Percentiles rank a stretch among this genome's conserved stretches.
Conservation (phyloP, 1,140 invertebrate species). For the Drosophila teissieri region DNA sequence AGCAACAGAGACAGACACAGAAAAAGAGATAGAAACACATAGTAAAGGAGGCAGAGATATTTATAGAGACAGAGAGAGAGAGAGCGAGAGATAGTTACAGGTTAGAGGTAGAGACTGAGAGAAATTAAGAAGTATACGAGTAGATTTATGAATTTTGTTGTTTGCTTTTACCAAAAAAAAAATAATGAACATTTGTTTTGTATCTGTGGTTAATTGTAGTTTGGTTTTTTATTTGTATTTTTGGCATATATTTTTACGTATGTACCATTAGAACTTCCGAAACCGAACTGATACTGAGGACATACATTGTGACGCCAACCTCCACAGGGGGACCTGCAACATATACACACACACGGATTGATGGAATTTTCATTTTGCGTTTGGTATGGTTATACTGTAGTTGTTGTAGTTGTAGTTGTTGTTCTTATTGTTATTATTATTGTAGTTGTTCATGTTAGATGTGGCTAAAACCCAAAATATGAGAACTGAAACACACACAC, state of each 20-base stretch:
- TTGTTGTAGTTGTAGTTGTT: conserved; percentile 28
- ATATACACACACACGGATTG: conserved; percentile 84
- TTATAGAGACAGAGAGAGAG: conserved; percentile 36
- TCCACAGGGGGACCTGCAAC: conserved; percentile 97
- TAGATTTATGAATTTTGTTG: conserved; percentile 66
- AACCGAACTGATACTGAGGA: conserved; percentile 98
- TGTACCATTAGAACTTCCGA: conserved; percentile 99
- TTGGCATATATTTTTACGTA: conserved; percentile 63
- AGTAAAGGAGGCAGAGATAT: conserved; percentile 44
- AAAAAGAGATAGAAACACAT: conserved; percentile 38
- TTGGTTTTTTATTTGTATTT: conserved; percentile 29
- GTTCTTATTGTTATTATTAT: conserved; percentile 11
- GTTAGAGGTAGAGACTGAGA: conserved; percentile 52
- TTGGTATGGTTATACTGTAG: conserved; percentile 39
- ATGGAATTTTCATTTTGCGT: conserved; percentile 62
- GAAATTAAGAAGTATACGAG: conserved; percentile 70
- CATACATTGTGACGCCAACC: conserved; percentile 98
- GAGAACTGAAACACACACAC: conserved; percentile 62
- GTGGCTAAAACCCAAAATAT: conserved; percentile 61
- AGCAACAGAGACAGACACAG: conserved; percentile 55
- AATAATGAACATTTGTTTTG: conserved; percentile 44
- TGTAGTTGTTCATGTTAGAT: conserved; percentile 29
- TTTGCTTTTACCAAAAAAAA: conserved; percentile 43
- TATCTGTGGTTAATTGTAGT: conserved; percentile 43
- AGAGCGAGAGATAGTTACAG: conserved; percentile 51